Base-by-base conservation (phyloP, 1,140 invertebrate species). In the Plutomurus gul region DNA sequence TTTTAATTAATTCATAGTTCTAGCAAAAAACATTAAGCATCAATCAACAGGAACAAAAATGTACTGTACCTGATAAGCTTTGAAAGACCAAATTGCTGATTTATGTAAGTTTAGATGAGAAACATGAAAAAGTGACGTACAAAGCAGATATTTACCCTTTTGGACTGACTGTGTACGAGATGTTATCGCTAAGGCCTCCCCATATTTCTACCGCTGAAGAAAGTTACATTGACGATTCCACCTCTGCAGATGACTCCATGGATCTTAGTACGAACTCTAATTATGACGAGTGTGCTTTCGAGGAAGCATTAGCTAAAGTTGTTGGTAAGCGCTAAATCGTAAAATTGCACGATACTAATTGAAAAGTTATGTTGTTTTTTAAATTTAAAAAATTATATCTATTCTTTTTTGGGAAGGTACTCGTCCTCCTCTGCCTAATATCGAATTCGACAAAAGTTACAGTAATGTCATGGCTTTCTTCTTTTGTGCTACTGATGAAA, bases 141-240 rank as follows among this genome's bases (percentile, higher is more conserved):
- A 72, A 72, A 18, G 90, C 92, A 1, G 94, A 96, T 84, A 92
- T 96, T 20, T 96, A 93, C 87, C 87, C 93, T 16, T 92, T 91
- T 83, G 94, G 93, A 7, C 87, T 95, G 18, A 89, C 92, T 1
- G 84, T 95, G 13, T 95, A 92, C 90, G 94, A 95, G 89, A 95
- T 94, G 89, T 87, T 95, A 84, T 88, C 93, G 0, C 85, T 95
- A 10, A 87, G 88, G 71, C 86, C 90, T 8, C 92, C 93, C n/a
- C 91, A 93, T 85, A 43, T 84, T 30, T 51, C 73, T 3, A 79
- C 43, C 20, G 72, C 75, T 46, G 81, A 82, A 46, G 80, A 80
- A 5, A n/a, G 27, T 65, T 65, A 27, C 30, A 27, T 33, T 33
- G 25, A 6, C 20, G 20, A 7, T 65, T 65, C 56, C 0, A n/a